A percentile compares a stretch with the other conserved stretches of the same genome.
These are phyloP conservation scores for Tuberolachnus salignus DNA, from an alignment of 2,888 invertebrate species.

Conservation along the genomic window DNA sequence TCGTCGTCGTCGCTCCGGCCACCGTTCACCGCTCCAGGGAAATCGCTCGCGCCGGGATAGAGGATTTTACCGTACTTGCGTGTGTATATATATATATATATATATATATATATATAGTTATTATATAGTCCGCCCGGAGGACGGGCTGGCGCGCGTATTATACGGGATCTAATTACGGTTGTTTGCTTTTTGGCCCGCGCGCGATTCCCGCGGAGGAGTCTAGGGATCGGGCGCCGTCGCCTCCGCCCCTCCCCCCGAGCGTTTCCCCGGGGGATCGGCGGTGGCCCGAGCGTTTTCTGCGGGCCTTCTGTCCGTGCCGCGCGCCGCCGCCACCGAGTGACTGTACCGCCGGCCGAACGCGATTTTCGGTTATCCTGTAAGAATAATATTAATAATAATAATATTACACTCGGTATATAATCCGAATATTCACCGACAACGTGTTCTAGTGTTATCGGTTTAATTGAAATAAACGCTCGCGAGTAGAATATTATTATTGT, in stretches of 20 bases:
- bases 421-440: no score
- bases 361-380: no score
- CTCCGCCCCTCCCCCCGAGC: no score
- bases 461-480: no score
- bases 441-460: no score
- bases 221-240: not conserved
- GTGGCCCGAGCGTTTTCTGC: constrained; percentile 7
- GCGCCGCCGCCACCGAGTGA: not conserved
- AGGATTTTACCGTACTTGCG: constrained; percentile 18
- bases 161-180: constrained; percentile 50
- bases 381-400: no score
- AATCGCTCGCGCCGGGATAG: not conserved
- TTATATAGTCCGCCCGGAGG: constrained; percentile 8
- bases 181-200: constrained; percentile 37
- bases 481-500: no score
- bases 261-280: constrained; percentile 14
- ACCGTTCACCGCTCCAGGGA: not conserved
- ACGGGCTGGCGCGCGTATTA: constrained; percentile 5
- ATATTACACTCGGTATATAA: no score
- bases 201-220: no score
- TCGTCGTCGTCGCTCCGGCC: not conserved
- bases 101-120: no score
- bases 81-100: not conserved
- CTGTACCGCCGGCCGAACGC: not conserved
- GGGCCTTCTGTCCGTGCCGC: not conserved